Evolutionary conservation across 2,113 vertebrate genomes (phyloP).

Genomic region (Trichomycterus rosablanca): DNA sequence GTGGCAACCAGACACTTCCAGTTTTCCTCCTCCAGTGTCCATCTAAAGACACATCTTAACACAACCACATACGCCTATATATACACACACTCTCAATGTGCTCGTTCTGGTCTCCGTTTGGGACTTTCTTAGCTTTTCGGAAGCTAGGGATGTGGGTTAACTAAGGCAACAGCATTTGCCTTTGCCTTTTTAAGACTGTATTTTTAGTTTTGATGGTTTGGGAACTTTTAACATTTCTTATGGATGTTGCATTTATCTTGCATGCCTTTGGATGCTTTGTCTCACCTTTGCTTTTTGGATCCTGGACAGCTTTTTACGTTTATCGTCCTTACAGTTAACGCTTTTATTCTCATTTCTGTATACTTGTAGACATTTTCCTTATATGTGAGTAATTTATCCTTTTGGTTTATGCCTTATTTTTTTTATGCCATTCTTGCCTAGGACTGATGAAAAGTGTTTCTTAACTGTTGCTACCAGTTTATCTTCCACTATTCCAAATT

Average conservation of each 20-base stretch:
- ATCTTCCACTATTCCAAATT: slow-evolving; percentile 2
- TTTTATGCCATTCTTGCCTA: slow-evolving; percentile 4
- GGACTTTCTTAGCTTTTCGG: neutral
- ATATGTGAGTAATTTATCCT: neutral
- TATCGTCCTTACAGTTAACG: slow-evolving; percentile 22
- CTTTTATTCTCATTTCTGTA: slow-evolving; percentile 8
- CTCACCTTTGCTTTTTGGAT: slow-evolving; percentile 32
- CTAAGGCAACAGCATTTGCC: slow-evolving; percentile 5
- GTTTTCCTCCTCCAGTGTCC: slow-evolving; percentile 38
- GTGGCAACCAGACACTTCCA: slow-evolving; percentile 38
- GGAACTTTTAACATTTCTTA: slow-evolving; percentile 8
- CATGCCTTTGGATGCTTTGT: slow-evolving; percentile 53
- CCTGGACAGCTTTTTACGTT: slow-evolving; percentile 28
- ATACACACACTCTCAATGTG: neutral
- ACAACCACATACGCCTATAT: neutral
- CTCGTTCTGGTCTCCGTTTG: slow-evolving; percentile 1
- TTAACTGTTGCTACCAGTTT: neutral
- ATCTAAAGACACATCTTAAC: slow-evolving; percentile 40
- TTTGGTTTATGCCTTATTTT: slow-evolving; percentile 27
- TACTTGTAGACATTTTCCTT: neutral
- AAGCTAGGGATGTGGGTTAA: slow-evolving; percentile 1
- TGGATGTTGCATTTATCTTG: slow-evolving; percentile 55
- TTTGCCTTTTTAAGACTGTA: neutral
- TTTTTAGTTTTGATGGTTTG: too few relatives aligned
- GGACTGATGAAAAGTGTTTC: neutral